Percentiles rank a stretch among this genome's conserved stretches.
Conservation (phyloP, 2,888 invertebrate species). For the Nephrocerus scutellatus region DNA sequence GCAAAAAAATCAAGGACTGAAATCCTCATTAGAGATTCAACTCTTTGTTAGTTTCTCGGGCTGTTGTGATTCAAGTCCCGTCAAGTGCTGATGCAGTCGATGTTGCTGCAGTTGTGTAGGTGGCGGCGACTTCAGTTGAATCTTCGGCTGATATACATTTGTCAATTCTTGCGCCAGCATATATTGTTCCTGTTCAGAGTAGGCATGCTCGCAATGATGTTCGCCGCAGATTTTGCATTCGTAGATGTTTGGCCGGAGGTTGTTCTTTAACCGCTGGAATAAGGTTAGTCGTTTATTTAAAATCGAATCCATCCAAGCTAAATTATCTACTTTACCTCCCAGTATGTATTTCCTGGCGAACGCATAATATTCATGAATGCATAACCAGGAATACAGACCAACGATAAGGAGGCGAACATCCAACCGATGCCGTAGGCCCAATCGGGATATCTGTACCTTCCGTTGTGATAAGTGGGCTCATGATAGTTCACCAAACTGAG, state of each 20-base stretch:
- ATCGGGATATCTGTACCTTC: constrained; percentile 67
- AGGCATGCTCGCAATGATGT: constrained; percentile 66
- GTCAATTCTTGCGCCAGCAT: constrained; percentile 46
- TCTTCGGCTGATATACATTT: too few species aligned
- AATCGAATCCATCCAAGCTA: neutral
- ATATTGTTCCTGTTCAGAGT: constrained; percentile 50
- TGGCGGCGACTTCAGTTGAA: too few species aligned
- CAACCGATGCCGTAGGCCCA: constrained; percentile 86
- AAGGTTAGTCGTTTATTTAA: neutral
- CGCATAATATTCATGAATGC: constrained; percentile 64
- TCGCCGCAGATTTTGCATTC: constrained; percentile 69
- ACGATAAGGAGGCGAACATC: constrained; percentile 74
- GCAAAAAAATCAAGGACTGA: too few species aligned
- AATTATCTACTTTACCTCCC: constrained; percentile 55
- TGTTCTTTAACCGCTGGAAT: constrained; percentile 64
- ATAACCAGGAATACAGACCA: constrained; percentile 78
- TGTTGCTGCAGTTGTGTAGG: too few species aligned
- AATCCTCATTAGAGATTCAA: too few species aligned
- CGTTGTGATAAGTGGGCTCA: constrained; percentile 76
- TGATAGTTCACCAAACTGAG: constrained; percentile 83
- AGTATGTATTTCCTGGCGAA: constrained; percentile 63
- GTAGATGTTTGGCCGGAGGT: constrained; percentile 68
- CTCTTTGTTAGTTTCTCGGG: too few species aligned
- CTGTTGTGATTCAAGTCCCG: too few species aligned
- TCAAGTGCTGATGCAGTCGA: too few species aligned